Conservation (phyloP, 2,797 vertebrate genomes). For the Kryptolebias ocellatus region DNA sequence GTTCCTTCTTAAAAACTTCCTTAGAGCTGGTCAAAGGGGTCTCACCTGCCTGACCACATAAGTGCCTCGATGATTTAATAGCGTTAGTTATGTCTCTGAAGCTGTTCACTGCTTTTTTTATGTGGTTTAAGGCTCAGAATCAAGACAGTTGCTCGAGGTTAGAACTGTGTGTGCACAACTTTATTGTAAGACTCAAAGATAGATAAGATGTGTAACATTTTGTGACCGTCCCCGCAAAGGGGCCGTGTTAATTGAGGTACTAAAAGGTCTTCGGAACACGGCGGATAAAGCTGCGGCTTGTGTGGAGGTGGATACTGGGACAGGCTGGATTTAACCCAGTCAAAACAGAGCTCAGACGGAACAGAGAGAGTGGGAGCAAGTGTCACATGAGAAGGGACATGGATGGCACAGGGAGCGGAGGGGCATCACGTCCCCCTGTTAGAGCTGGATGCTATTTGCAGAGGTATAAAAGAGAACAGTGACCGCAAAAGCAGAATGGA, state of each 20-base stretch:
- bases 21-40: constrained; percentile 64
- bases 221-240: constrained; percentile 28
- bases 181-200: constrained; percentile 31
- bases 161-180: constrained; percentile 4
- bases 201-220: constrained; percentile 40
- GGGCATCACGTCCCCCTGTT: constrained; percentile 25
- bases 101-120: constrained; percentile 57
- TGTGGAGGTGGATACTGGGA: constrained; percentile 47
- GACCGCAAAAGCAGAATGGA: constrained; percentile 35
- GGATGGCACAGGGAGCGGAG: constrained; percentile 45
- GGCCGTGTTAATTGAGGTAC: constrained; percentile 35
- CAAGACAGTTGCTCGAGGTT: constrained; percentile 34
- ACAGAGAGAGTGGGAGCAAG: constrained; percentile 46
- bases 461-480: constrained; percentile 65
- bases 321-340: constrained; percentile 62
- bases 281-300: constrained; percentile 42
- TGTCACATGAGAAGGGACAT: constrained; percentile 49
- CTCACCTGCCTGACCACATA: constrained; percentile 75
- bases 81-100: constrained; percentile 10
- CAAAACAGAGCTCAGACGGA: constrained; percentile 60
- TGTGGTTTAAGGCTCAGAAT: constrained; percentile 60
- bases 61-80: constrained; percentile 75
- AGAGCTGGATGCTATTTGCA: constrained; percentile 69
- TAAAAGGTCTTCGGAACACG: constrained; percentile 24
- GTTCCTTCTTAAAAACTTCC: constrained; percentile 31